Base-by-base conservation (phyloP, 2,888 invertebrate species). In the Sesia bembeciformis region DNA sequence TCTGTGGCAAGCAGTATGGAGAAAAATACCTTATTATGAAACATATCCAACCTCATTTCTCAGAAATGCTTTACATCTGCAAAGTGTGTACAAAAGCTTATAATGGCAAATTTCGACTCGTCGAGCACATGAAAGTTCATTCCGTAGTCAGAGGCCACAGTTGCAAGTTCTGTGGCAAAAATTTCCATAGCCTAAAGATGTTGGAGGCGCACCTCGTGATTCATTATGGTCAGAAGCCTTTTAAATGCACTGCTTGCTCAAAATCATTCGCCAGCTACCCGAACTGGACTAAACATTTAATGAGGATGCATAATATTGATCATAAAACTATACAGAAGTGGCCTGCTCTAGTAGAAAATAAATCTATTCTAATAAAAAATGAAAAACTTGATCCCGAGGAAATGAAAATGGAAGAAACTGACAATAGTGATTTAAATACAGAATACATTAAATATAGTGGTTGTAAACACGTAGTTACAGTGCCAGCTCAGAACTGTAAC, bases 221-320 rank as follows among this genome's bases (percentile, higher is more conserved):
- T 6, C 92, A 93, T 66, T 91, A 90, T 0, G 91, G 91, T 3
- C 77, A 78, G 52, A 81, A 86, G 50, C 92, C 92, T 0, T 91
- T 87, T 74, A 82, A 83, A 51, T 93, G 93, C 69, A 81, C 83
- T 39, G 81, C 81, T 54, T 93, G 92, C 66, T 81, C 87, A 39
- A 90, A 90, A 53, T 78, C 86, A 0, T 92, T 92, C 66, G 87
- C 91, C 42, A 88, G 84, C 63, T 86, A 90, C 58, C 90, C 92
- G 3, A 92, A 92, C 67, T 91, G 90, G 82, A 70, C 80, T 59
- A 93, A 92, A 67, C 93, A 93, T 65, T 78, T 91, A 53, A 66
- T 64, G 0, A 73, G 75, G 52, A 68, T 81, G 57, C 88, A 88
- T 57, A 72, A 76, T 3, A 63, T 76, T 23, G 70, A 73, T 39